Evolutionary conservation across 2,113 vertebrate genomes (phyloP), one percentile per base, ranked within the genome.

Genomic region (Caranx melampygus): DNA sequence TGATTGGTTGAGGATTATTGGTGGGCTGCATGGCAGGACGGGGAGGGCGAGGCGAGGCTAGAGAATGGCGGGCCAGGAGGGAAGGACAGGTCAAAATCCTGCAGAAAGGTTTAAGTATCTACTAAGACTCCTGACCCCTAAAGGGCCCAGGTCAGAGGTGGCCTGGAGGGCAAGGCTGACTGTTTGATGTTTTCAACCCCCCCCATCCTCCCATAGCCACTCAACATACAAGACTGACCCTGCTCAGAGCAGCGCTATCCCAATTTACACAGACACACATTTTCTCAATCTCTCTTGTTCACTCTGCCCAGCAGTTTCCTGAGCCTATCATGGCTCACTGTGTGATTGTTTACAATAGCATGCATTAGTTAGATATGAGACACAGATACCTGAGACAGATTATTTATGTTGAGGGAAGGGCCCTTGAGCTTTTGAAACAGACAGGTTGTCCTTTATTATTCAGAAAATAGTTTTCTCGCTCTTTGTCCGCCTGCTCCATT

Each of bases 1-100:
- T 94, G 95, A 95, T 95, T 92, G 92, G 91, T 75, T 70, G 84
- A 72, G 91, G 93, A 95, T 95, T 95, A 95, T 94, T 92, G 94
- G 92, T 92, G 91, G 91, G 91, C 84, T 82, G 79, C 78, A 72
- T 64, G 65, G 89, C 42, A 62, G 85, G 63, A 79, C 63, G 84
- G 72, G 84, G 72, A 73, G 88, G 81, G 85, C 37, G 42, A 72
- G 84, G 64, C 37, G 49, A 75, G 58, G 63, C 55, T 76, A 59
- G 79, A 69, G 85, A 86, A 89, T 81, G 86, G 82, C 35, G 49
- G 79, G 72, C 87, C 80, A 72, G 82, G 72, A 90, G 78, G 74
- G 78, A 89, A 78, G 86, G 81, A 86, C 87, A 79, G 89, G 89
- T 93, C 91, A 94, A 80, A 94, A 92, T 91, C 89, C 84, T 93